Evolutionary conservation across 2,888 invertebrate genomes (phyloP), one percentile per base, ranked within the genome.

Genomic region (Timema podura): DNA sequence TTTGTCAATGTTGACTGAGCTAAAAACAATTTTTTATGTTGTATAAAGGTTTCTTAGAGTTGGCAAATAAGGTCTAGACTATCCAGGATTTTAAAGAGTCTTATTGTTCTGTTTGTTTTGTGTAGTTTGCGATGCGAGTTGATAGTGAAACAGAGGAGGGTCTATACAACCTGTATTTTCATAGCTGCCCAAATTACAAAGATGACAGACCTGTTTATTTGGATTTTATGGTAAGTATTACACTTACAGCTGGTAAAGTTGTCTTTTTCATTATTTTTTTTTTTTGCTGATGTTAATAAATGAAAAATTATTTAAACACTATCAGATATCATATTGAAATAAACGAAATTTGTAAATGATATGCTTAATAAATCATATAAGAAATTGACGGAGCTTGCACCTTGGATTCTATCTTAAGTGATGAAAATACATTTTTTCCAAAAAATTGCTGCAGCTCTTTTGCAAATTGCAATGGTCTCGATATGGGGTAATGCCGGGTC

Each of bases 151-250:
- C 87, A 57, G 94, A 96, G 77, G 93, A 96, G 81, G 98, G 98
- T 0, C 85, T 96, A 5, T 99, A 98, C 81, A 95, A 93, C 81
- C 83, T 99, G 66, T 95, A 94, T 79, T 97, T 97, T 80, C 96
- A 98, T 81, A 96, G 93, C 79, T 99, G 98, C 81, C 92, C 91
- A 45, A 89, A 88, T 77, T 89, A 88, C 72, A 82, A 84, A 11
- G 77, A 79, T 65, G 78, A 81, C 5, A 81, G 82, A 45, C 65
- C 69, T 47, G 84, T 88, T 0, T 78, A 84, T 46, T 83, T 91
- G 59, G 90, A 91, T 76, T 90, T 93, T 76, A 85, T 89, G 79
- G 92, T 93, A 82, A 86, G 86, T 79, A 44, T 45, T 13, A 30
- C 57, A n/a, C 54, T 54, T 47, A 64, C 61, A 64, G 48, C 5